Percentiles rank a stretch among this genome's conserved stretches.
These are phyloP conservation scores for Eumacrocentrus americanus DNA, from an alignment of 2,888 invertebrate genomes.

Conservation along the genomic window DNA sequence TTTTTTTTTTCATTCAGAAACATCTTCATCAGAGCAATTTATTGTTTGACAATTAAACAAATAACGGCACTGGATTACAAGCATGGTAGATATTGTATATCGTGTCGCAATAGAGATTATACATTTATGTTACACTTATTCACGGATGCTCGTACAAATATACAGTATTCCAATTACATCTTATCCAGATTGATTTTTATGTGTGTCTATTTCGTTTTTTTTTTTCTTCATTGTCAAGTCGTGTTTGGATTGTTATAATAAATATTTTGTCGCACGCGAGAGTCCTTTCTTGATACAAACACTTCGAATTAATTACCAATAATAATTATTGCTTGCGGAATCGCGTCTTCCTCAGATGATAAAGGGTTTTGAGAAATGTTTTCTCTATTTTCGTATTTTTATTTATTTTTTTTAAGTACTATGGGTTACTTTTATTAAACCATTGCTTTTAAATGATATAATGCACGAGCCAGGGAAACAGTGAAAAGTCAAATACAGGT, in stretches of 20 bases:
- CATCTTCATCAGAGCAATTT: no score
- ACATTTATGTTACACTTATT: slow-evolving; percentile 57
- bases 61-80: no score
- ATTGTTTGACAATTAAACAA: no score
- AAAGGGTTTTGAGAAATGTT: background rate
- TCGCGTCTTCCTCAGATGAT: background rate
- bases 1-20: slow-evolving; percentile 43
- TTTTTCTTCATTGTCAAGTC: background rate
- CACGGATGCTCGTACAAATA: slow-evolving; percentile 48
- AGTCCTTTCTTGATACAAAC: background rate
- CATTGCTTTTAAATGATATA: background rate
- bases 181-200: background rate
- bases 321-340: slow-evolving; percentile 19
- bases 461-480: background rate
- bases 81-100: no score
- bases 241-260: background rate
- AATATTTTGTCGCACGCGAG: slow-evolving; percentile 8
- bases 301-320: background rate
- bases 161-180: slow-evolving; percentile 9
- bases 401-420: background rate
- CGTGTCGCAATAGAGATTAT: slow-evolving; percentile 52
- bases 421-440: background rate
- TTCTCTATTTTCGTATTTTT: background rate
- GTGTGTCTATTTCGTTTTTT: background rate
- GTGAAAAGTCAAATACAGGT: slow-evolving; percentile 16